A percentile compares a stretch with the other conserved stretches of the same genome.
Evolutionary conservation across 2,113 vertebrate genomes (phyloP).

Genomic region (Bathybates hornii): DNA sequence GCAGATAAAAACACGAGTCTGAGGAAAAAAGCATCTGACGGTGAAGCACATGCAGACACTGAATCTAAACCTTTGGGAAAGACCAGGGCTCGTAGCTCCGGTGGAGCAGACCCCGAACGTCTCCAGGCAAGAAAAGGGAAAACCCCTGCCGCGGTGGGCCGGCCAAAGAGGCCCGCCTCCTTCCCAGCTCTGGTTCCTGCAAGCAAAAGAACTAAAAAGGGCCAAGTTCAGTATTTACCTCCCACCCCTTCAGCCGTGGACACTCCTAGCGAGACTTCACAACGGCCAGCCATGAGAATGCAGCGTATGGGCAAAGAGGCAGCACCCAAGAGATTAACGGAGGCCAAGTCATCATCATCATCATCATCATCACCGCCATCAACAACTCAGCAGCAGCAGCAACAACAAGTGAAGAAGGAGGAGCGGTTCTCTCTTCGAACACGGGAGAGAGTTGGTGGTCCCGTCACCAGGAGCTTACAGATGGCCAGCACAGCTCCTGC

Average conservation of each 20-base stretch:
- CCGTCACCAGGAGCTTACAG: slow-evolving; percentile 89
- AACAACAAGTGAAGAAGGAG: slow-evolving; percentile 74
- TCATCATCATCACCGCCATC: neutral
- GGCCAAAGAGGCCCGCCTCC: slow-evolving; percentile 72
- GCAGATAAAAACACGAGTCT: slow-evolving; percentile 72
- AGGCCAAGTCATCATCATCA: slow-evolving; percentile 61
- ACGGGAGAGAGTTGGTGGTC: slow-evolving; percentile 84
- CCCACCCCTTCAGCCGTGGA: slow-evolving; percentile 50
- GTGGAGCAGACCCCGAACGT: slow-evolving; percentile 63
- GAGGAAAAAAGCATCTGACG: slow-evolving; percentile 76
- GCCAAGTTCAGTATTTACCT: slow-evolving; percentile 73
- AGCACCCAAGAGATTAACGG: slow-evolving; percentile 67
- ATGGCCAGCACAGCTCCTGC: slow-evolving; percentile 73
- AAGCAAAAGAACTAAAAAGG: slow-evolving; percentile 77
- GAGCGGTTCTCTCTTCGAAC: slow-evolving; percentile 80
- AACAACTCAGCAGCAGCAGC: neutral
- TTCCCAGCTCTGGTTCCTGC: slow-evolving; percentile 60
- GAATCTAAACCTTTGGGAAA: slow-evolving; percentile 78
- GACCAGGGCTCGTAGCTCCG: slow-evolving; percentile 84
- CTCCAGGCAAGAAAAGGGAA: slow-evolving; percentile 71
- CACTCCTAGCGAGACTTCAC: slow-evolving; percentile 34
- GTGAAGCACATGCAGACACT: slow-evolving; percentile 76
- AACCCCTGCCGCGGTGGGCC: slow-evolving; percentile 46
- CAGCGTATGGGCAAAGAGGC: slow-evolving; percentile 80
- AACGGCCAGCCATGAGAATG: slow-evolving; percentile 66